Base-by-base conservation (phyloP, 2,888 invertebrate genomes). In the Ptilodon capucinus region DNA sequence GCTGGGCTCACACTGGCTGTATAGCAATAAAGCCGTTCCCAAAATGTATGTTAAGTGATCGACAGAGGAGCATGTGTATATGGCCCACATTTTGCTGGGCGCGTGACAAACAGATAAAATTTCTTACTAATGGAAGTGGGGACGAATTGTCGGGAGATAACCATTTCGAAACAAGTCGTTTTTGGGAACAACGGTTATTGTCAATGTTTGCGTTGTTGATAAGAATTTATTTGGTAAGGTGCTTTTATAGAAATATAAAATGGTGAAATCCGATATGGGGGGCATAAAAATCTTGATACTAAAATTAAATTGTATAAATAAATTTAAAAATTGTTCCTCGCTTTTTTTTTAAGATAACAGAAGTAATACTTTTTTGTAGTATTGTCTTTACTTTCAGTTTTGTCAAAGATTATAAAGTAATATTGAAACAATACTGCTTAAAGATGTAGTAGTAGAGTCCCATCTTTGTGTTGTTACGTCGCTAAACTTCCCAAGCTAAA, bases 61-160 rank as follows among this genome's bases (percentile, higher is more conserved):
- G 67, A 72, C 67, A 72, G 68, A 61, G 57, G 35, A 35, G 44
- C 42, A 53, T 72, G 64, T 75, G 53, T 65, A 55, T 45, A 51
- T 54, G 57, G 57, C 61, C 58, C 68, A 64, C 61, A 67, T 71
- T 68, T 66, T 51, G 59, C 65, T 63, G 60, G 64, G 63, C 71
- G 71, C 76, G 81, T 82, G 82, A 80, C 81, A 76, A 72, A 76
- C 68, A 77, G 81, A 84, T 82, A 83, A 79, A 70, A 61, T 73
- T 68, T 75, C 72, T 59, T 46, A 65, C 78, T 85, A 86, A 85
- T 84, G 81, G 81, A 76, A 64, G 42, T 46, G 63, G 69, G 56
- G 69, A 69, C 69, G 58, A 54, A 57, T 36, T 64, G 72, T 55
- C 62, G 55, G 41, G 42, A 73, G 80, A 83, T 80, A 79, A 79